Base-by-base conservation (phyloP, 2,888 invertebrate species). In the Brachypalpus laphriformis region DNA sequence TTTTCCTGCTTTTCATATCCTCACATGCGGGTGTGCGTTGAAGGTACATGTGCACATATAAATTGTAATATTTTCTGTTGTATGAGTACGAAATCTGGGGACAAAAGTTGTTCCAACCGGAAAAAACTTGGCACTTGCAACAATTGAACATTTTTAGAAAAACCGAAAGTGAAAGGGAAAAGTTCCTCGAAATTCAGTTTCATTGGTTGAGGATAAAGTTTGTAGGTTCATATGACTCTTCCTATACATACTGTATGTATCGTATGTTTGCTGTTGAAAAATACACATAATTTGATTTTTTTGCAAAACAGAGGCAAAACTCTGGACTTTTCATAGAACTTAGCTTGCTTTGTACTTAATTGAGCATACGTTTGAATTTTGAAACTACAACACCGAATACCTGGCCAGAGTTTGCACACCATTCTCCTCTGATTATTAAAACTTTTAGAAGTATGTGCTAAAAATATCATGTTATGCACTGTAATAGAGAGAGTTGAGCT, bases 81-180 rank as follows among this genome's bases (percentile, higher is more conserved):
- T 34, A 14, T 65, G 56, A 65, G 47, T 37, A 54, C 16, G 42
- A 65, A 63, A 54, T 63, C n/a, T n/a, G 42, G 31, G 22, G 63
- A 28, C 37, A 31, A 65, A 74, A 63, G 25, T 11, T 40, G 70
- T 70, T 61, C 49, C 71, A 59, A 45, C 45, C 71, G 65, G 65
- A 82, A 65, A 71, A 65, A 82, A 70, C 70, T 71, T 82, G 42
- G 57, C 70, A 76, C 82, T 82, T 76, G 65, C 57, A 65, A 57
- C 76, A 76, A 77, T 70, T 82, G 82, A 71, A 82, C 31, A 65
- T 42, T 65, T 61, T 65, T 31, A 22, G 37, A 65, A 47, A 47
- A 28, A 28, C 18, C 37, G 54, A 47, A 59, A 76, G 22, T 18
- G 57, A 57, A 57, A 40, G 40, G 57, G 37, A 37, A 66, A 66